Evolutionary conservation across 1,140 invertebrate genomes (phyloP), one percentile per base, ranked within the genome.

Genomic region (Diabrotica virgifera): DNA sequence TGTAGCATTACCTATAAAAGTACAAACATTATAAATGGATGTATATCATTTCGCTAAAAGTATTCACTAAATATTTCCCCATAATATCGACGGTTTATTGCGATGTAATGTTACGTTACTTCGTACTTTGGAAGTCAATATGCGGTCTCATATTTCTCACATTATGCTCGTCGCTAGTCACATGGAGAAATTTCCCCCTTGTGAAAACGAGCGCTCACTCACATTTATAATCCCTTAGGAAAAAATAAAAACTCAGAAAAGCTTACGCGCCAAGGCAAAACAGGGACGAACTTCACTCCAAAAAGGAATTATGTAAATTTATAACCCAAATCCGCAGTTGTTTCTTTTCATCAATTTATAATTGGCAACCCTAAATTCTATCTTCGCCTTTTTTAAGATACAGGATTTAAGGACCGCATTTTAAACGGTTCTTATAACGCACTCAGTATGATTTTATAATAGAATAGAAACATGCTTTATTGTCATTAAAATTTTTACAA

Each of bases 221-320:
- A 46, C 40, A 46, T 46, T 46, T n/a, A 46, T 46, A 46, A 5
- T 46, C 40, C 40, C 40, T n/a, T 10, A 46, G 40, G 40, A 46
- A 46, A 46, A 46, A 46, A 46, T 46, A 46, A 46, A 46, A 46
- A 46, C 40, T 46, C 40, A 46, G 40, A n/a, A 46, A 46, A n/a
- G 40, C 40, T 8, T 46, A 46, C 40, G 40, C 40, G 8, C 40
- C 2, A 46, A 10, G n/a, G 5, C 40, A 46, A 46, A 46, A 46
- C 40, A 46, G 40, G 40, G 40, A 46, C n/a, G 40, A 46, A 46
- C 40, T 46, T 8, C 40, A n/a, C 8, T n/a, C n/a, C 6, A 46
- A n/a, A 46, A 3, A 5, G n/a, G n/a, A 10, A 46, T 46, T 46
- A 10, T n/a, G n/a, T 46, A n/a, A 46, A 46, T 46, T 10, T 46